phyloP scores from a whole-genome alignment of 2,888 invertebrate species.

The Eumacrocentrus americanus region DNA sequence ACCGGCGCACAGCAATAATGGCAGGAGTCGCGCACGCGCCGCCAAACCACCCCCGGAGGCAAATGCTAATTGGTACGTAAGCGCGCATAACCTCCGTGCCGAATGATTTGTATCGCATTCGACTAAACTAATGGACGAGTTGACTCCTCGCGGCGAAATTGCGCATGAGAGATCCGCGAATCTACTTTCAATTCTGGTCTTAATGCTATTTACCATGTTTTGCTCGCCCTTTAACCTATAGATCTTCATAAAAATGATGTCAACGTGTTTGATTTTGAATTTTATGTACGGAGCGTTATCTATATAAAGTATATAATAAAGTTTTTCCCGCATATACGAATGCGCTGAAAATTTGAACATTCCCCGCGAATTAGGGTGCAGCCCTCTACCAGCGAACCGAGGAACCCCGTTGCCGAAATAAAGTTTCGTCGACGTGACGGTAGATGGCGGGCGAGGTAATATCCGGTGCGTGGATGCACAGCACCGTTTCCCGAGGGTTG shows the following conservation, averaged over 20 bases:
- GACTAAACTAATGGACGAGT: slow-evolving; percentile 2
- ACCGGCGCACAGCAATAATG: not conserved
- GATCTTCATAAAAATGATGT: too few species aligned
- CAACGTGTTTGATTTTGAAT: too few species aligned
- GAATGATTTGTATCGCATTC: slow-evolving; percentile 36
- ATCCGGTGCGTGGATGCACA: slow-evolving; percentile 13
- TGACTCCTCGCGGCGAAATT: not conserved
- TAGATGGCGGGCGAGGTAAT: slow-evolving; percentile 52
- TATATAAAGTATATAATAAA: too few species aligned
- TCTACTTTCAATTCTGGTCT: too few species aligned
- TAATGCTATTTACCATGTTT: too few species aligned
- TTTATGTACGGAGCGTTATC: not conserved
- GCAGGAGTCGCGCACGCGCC: slow-evolving; percentile 27
- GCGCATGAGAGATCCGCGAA: not conserved
- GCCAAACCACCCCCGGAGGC: slow-evolving; percentile 34
- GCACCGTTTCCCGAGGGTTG: slow-evolving; percentile 27
- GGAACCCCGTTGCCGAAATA: slow-evolving; percentile 43
- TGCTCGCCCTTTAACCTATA: too few species aligned
- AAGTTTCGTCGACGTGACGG: slow-evolving; percentile 42
- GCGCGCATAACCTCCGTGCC: slow-evolving; percentile 19
- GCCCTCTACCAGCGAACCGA: slow-evolving; percentile 50
- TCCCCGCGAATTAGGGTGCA: slow-evolving; percentile 27
- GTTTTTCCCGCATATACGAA: too few species aligned
- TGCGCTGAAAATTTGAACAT: not conserved
- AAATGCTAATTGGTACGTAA: slow-evolving; percentile 37